Percentiles rank a stretch among this genome's conserved stretches.
phyloP scores from a whole-genome alignment of 2,888 invertebrate genomes.

The Leptarthrus brevirostris region DNA sequence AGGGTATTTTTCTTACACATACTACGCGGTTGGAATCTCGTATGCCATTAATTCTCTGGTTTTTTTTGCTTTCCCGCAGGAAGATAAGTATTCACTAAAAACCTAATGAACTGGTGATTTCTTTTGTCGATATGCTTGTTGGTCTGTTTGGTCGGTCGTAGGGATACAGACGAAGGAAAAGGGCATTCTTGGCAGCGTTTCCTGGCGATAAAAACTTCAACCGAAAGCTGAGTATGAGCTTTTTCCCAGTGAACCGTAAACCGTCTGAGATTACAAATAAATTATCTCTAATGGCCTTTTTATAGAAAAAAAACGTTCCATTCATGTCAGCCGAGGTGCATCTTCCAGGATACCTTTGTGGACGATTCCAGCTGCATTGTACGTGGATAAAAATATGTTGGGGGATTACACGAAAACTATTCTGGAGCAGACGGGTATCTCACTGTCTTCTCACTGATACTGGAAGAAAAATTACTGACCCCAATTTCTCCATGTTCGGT shows the following conservation, averaged over 20 bases:
- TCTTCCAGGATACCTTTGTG: constrained; percentile 28
- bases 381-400: constrained; percentile 44
- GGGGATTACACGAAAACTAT: constrained; percentile 41
- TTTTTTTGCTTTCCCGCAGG: constrained; percentile 20
- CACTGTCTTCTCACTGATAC: constrained; percentile 12
- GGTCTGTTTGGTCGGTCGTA: constrained; percentile 31
- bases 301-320: constrained; percentile 34
- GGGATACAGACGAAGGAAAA: constrained; percentile 10
- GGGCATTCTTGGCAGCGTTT: constrained; percentile 43
- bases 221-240: constrained; percentile 19
- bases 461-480: constrained; percentile 48
- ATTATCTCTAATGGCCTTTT: constrained; percentile 64
- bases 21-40: constrained; percentile 30
- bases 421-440: constrained; percentile 24
- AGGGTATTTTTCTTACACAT: constrained; percentile 4
- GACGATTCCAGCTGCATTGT: constrained; percentile 28
- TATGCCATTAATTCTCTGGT: constrained; percentile 40
- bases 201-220: constrained; percentile 39
- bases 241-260: constrained; percentile 55
- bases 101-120: constrained; percentile 48
- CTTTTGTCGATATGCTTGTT: constrained; percentile 47
- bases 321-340: constrained; percentile 44
- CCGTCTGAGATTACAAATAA: constrained; percentile 66
- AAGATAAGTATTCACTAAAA: constrained; percentile 48
- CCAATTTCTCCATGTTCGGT: constrained; percentile 41